Percentiles rank a stretch among this genome's conserved stretches.
phyloP scores from a whole-genome alignment of 2,113 vertebrate genomes.

The Pollachius pollachius region DNA sequence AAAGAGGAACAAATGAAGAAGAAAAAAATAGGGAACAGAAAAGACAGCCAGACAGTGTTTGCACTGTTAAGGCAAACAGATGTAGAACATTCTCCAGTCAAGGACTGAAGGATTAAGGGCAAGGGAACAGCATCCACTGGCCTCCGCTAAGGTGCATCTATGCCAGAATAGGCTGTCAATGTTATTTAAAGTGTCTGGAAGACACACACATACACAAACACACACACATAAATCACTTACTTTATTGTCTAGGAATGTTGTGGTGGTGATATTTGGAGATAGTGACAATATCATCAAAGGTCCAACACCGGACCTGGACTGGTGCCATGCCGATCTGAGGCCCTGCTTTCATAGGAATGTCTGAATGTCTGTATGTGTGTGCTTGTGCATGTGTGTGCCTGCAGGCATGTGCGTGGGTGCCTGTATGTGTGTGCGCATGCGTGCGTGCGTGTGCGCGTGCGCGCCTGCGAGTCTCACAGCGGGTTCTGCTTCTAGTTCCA shows the following conservation, averaged over 20 bases:
- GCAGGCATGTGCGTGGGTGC: background rate
- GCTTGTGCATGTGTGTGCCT: conserved; percentile 4
- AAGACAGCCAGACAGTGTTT: conserved; percentile 23
- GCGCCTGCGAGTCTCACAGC: conserved; percentile 13
- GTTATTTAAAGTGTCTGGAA: conserved; percentile 75
- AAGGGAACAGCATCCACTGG: conserved; percentile 56
- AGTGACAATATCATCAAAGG: conserved; percentile 25
- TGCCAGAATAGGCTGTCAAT: conserved; percentile 68
- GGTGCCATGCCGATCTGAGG: conserved; percentile 21
- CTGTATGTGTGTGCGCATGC: background rate
- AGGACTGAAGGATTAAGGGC: conserved; percentile 31
- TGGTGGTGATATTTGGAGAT: conserved; percentile 54
- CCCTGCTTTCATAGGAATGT: conserved; percentile 13
- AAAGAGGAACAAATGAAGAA: conserved; percentile 34
- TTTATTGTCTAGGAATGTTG: conserved; percentile 52
- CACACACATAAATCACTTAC: background rate
- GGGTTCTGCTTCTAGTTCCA: conserved; percentile 18
- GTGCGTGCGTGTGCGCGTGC: background rate
- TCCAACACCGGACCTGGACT: background rate
- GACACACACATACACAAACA: conserved; percentile 33
- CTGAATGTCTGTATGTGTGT: background rate
- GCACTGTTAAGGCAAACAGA: conserved; percentile 42
- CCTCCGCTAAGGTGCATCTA: conserved; percentile 27
- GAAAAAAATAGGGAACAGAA: background rate
- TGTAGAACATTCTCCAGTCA: conserved; percentile 32